Percentiles rank a stretch among this genome's conserved stretches.
phyloP scores from a whole-genome alignment of 1,140 invertebrate species.

The Cecropterus lyciades region DNA sequence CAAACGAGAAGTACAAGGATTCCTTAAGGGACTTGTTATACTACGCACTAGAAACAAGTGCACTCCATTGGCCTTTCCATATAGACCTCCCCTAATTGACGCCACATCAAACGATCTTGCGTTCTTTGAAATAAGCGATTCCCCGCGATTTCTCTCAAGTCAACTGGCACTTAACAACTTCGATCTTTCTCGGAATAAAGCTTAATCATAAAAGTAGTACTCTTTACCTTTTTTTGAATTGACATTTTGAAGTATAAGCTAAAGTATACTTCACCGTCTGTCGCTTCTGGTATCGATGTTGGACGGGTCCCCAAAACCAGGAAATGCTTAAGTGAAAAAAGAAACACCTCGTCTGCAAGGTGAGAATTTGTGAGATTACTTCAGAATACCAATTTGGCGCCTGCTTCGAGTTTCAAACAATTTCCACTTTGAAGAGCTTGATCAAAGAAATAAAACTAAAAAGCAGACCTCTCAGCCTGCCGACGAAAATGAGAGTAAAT shows the following conservation, averaged over 20 bases:
- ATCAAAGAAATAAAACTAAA: slow-evolving; percentile 82
- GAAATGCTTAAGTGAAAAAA: slow-evolving; percentile 34
- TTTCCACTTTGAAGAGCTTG: slow-evolving; percentile 72
- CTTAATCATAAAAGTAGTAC: no score
- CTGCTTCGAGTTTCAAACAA: slow-evolving; percentile 70
- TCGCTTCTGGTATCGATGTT: not conserved
- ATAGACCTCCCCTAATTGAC: not conserved
- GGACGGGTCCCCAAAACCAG: not conserved
- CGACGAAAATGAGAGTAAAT: slow-evolving; percentile 77
- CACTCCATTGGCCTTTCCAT: not conserved
- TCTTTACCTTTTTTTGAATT: no score
- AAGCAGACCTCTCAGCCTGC: slow-evolving; percentile 57
- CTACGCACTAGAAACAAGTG: not conserved
- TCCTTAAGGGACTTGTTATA: slow-evolving; percentile 1
- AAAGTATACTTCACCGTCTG: not conserved
- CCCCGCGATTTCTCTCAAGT: not conserved
- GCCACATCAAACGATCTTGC: not conserved
- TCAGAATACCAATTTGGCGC: slow-evolving; percentile 73
- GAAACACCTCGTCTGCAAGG: slow-evolving; percentile 46
- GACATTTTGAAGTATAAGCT: not conserved
- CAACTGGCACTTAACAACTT: not conserved
- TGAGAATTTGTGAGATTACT: slow-evolving; percentile 74
- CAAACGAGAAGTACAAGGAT: slow-evolving; percentile 7
- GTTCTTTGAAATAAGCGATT: not conserved
- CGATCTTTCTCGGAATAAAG: not conserved